phyloP scores from a whole-genome alignment of 2,888 invertebrate species.

The Hedya salicella region DNA sequence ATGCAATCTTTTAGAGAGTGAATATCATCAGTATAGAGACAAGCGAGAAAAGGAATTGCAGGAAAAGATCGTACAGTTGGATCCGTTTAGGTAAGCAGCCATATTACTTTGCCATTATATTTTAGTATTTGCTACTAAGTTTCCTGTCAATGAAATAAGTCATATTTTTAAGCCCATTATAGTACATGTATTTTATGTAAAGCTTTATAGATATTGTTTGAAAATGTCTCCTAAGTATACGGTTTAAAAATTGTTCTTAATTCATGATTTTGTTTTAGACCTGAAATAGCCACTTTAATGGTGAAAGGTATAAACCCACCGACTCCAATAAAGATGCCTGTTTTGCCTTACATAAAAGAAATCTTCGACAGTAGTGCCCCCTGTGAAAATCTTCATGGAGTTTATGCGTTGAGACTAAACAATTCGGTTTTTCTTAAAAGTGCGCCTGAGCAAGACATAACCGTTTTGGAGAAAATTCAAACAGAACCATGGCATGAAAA shows the following conservation, averaged over 20 bases:
- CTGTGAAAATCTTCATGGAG: constrained; percentile 47
- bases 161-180: too few relatives aligned
- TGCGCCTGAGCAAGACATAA: constrained; percentile 55
- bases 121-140: too few relatives aligned
- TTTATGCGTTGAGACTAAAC: constrained; percentile 73
- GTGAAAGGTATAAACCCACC: constrained; percentile 66
- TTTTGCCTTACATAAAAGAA: constrained; percentile 55
- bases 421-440: constrained; percentile 67
- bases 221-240: too few relatives aligned
- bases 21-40: constrained; percentile 61
- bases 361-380: constrained; percentile 1
- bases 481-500: constrained; percentile 59
- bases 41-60: constrained; percentile 62
- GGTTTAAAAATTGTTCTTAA: too few relatives aligned
- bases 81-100: constrained; percentile 66
- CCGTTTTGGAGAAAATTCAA: constrained; percentile 55
- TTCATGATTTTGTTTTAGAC: constrained; percentile 56
- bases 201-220: too few relatives aligned
- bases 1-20: constrained; percentile 57
- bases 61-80: constrained; percentile 63
- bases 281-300: constrained; percentile 62
- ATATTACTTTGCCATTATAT: not conserved
- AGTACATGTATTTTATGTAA: not conserved
- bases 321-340: constrained; percentile 58
- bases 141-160: too few relatives aligned